phyloP scores from a whole-genome alignment of 1,140 invertebrate genomes.

The Polypedilum pembai region DNA sequence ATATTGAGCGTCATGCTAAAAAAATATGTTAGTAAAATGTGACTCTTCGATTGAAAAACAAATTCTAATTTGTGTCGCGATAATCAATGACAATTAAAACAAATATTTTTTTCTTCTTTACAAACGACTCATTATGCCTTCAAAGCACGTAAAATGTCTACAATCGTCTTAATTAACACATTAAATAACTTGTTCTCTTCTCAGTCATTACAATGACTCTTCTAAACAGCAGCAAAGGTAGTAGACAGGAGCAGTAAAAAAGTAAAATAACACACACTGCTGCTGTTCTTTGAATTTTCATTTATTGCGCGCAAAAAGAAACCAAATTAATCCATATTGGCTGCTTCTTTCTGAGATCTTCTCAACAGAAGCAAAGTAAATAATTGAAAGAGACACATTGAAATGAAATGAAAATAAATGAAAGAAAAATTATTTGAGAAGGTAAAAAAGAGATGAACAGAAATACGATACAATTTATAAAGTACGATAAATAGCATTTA shows the following conservation, averaged over 20 bases:
- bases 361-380: background rate
- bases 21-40: too few species aligned
- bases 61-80: too few species aligned
- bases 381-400: background rate
- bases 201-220: background rate
- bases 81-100: too few species aligned
- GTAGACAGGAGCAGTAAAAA: background rate
- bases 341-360: background rate
- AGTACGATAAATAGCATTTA: background rate
- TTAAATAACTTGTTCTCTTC: constrained; percentile 14
- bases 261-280: background rate
- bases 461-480: constrained; percentile 19
- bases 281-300: background rate
- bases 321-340: constrained; percentile 13
- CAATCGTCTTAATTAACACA: constrained; percentile 18
- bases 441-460: background rate
- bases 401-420: background rate
- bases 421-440: background rate
- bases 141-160: background rate
- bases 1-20: too few species aligned
- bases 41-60: too few species aligned
- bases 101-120: too few species aligned
- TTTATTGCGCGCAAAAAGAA: background rate
- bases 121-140: background rate
- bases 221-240: background rate